Evolutionary conservation across 2,113 vertebrate species (phyloP).

Genomic region (Cathartes aura): DNA sequence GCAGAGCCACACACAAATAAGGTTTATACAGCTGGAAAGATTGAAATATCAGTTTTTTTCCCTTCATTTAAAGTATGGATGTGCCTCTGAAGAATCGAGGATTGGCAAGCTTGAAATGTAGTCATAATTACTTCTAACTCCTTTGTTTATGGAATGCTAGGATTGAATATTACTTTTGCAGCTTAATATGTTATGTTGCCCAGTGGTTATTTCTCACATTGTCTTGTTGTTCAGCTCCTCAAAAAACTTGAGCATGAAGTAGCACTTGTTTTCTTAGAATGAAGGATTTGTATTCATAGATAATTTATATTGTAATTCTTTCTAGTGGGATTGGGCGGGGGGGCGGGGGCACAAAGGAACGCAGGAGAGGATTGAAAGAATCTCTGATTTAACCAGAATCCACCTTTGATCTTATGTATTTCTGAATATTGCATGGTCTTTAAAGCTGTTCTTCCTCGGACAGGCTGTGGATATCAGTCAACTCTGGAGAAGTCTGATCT

Average conservation of each 20-base stretch:
- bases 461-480: not conserved
- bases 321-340: not conserved
- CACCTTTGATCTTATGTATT: not conserved
- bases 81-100: not conserved
- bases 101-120: not conserved
- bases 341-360: not conserved
- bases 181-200: not conserved
- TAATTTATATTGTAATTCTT: not conserved
- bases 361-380: not conserved
- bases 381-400: not conserved
- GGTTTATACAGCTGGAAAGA: conserved; percentile 55
- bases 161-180: not conserved
- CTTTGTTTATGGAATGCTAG: not conserved
- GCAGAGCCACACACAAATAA: conserved; percentile 56
- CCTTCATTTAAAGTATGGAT: not conserved
- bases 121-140: not conserved
- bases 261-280: not conserved
- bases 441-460: not conserved
- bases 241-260: not conserved
- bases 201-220: not conserved
- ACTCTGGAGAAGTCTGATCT: not conserved
- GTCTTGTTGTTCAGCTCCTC: not conserved
- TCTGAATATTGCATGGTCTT: not conserved
- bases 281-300: not conserved
- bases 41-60: not conserved